Evolutionary conservation across 2,113 vertebrate species (phyloP).

Genomic region (Emydocephalus ijimae): DNA sequence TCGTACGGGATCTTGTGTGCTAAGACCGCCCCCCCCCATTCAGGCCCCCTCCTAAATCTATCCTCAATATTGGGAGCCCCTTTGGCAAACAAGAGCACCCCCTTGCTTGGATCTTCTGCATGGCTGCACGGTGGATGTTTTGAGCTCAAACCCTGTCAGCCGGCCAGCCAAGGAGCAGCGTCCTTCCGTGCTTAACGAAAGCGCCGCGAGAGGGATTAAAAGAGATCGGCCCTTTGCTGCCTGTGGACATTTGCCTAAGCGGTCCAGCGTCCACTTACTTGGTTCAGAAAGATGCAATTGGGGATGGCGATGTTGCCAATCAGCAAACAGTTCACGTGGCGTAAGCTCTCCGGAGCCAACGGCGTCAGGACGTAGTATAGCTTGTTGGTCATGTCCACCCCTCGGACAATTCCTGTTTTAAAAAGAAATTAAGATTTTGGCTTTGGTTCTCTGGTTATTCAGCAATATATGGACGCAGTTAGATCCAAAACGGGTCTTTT

Average conservation of each 20-base stretch:
- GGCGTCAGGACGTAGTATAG: slow-evolving; percentile 87
- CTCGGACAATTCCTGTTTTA: slow-evolving; percentile 84
- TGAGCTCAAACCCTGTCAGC: neutral
- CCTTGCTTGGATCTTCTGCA: neutral
- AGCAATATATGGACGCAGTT: rapidly evolving
- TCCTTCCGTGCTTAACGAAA: neutral
- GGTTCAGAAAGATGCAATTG: slow-evolving; percentile 76
- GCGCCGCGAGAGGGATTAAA: neutral
- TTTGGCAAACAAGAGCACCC: neutral
- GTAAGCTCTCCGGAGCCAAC: slow-evolving; percentile 73
- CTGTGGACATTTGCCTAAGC: neutral
- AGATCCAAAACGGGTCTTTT: rapidly evolving
- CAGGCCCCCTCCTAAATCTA: neutral
- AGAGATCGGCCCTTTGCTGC: neutral
- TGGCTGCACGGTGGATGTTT: neutral
- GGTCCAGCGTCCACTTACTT: slow-evolving; percentile 69
- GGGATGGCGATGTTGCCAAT: slow-evolving; percentile 82
- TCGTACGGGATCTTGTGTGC: neutral
- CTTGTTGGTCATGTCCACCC: slow-evolving; percentile 81
- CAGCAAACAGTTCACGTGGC: slow-evolving; percentile 87
- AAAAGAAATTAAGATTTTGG: neutral
- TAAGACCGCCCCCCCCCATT: neutral
- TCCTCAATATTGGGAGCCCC: neutral
- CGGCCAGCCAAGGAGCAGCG: neutral
- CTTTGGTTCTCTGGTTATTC: rapidly evolving